Evolutionary conservation across 2,888 invertebrate genomes (phyloP), one percentile per base, ranked within the genome.

Genomic region (Sphaeridia pumilis): DNA sequence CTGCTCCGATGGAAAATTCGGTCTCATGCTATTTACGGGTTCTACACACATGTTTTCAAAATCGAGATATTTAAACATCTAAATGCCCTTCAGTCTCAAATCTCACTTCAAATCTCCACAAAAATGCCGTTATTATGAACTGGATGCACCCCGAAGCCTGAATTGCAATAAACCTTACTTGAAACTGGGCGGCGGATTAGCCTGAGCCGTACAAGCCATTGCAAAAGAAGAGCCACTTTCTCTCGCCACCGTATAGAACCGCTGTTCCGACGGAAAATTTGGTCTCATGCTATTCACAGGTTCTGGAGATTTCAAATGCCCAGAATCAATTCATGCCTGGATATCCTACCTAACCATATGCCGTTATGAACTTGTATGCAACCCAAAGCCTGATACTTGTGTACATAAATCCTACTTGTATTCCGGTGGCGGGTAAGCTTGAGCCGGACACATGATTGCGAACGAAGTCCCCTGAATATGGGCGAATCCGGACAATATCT

Each of bases 381-480:
- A n/a, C n/a, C n/a, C n/a, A n/a, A n/a, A n/a, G n/a, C n/a, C n/a
- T n/a, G n/a, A n/a, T n/a, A n/a, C n/a, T n/a, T n/a, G n/a, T n/a
- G n/a, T n/a, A n/a, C n/a, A n/a, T n/a, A n/a, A n/a, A n/a, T n/a
- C n/a, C n/a, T 44, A 50, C 50, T 43, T 50, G 34, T 44, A 50
- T 5, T 50, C 44, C 14, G 52, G 52, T 26, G 58, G 55, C 21
- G 63, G 65, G 44, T 57, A 60, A 10, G 60, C 58, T 36, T 65
- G 65, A 34, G 61, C 62, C 17, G 60, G 59, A 43, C 65, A 64
- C 34, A 55, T 52, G 35, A 60, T 45, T 3, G 59, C 54, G 50
- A 59, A 55, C 10, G 57, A 56, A 12, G 38, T 45, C 34, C 61
- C 60, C 50, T 58, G 58, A 21, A 5, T 27, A 5, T 42, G 3